Evolutionary conservation across 2,113 vertebrate genomes (phyloP).

Genomic region (Callocephalon fimbriatum): DNA sequence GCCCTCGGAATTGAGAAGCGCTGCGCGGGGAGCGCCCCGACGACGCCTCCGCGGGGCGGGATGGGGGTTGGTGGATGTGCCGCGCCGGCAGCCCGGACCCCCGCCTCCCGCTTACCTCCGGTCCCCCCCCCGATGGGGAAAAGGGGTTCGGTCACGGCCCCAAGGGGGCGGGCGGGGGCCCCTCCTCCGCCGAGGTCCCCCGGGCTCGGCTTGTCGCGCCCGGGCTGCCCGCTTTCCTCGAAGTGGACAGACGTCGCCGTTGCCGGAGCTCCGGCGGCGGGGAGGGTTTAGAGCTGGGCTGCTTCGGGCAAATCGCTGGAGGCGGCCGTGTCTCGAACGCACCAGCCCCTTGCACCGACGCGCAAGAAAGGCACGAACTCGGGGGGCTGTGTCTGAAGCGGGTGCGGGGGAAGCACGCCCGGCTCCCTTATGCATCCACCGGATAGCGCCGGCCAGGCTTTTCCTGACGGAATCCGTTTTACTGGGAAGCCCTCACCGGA

Average conservation of each 20-base stretch:
- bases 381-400: background rate
- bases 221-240: background rate
- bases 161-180: background rate
- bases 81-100: background rate
- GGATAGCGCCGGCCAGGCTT: background rate
- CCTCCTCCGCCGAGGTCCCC: background rate
- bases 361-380: background rate
- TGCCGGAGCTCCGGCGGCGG: conserved; percentile 38
- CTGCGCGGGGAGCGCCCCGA: background rate
- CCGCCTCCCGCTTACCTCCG: background rate
- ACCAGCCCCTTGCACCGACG: background rate
- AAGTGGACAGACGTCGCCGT: background rate
- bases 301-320: conserved; percentile 38
- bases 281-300: conserved; percentile 54
- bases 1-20: background rate
- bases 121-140: background rate
- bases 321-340: conserved; percentile 33
- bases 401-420: background rate
- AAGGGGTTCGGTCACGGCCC: background rate
- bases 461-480: background rate
- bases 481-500: background rate
- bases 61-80: background rate
- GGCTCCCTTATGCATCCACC: background rate
- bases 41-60: background rate
- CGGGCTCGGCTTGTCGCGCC: background rate